Percentiles rank a stretch among this genome's conserved stretches.
phyloP scores from a whole-genome alignment of 2,888 invertebrate genomes.

The Sepiola atlantica region DNA sequence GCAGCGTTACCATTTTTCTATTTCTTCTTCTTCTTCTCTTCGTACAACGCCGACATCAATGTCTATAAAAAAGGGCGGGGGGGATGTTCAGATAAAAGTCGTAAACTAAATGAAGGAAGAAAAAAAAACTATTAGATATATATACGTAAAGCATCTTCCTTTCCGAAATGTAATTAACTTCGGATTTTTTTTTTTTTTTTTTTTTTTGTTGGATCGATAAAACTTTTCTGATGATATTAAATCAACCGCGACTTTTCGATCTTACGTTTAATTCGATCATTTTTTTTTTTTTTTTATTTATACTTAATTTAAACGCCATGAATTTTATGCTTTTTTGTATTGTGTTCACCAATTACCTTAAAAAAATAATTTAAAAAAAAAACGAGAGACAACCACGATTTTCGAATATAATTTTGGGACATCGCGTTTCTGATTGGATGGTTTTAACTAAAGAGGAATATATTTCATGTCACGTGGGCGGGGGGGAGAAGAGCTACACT shows the following conservation, averaged over 20 bases:
- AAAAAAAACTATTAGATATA: too few relatives aligned
- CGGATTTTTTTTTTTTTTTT: neutral
- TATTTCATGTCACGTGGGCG: too few relatives aligned
- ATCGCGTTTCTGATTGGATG: neutral
- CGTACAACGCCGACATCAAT: too few relatives aligned
- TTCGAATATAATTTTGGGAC: neutral
- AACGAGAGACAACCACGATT: neutral
- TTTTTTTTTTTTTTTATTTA: neutral
- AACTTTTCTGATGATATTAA: neutral
- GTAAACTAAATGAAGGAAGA: too few relatives aligned
- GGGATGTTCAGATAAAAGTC: too few relatives aligned
- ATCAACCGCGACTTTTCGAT: neutral
- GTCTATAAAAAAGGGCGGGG: neutral
- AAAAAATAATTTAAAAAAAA: neutral
- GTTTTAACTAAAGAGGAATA: neutral
- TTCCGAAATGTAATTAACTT: neutral
- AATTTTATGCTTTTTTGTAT: neutral
- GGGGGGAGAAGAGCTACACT: too few relatives aligned
- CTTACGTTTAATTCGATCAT: neutral
- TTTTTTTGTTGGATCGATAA: neutral
- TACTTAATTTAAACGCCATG: neutral
- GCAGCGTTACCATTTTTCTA: neutral
- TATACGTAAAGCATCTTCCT: neutral
- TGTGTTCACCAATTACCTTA: neutral
- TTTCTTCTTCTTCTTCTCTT: neutral